A percentile compares a stretch with the other conserved stretches of the same genome.
phyloP scores from a whole-genome alignment of 2,113 vertebrate species.

The Grammatotria lemairii region DNA sequence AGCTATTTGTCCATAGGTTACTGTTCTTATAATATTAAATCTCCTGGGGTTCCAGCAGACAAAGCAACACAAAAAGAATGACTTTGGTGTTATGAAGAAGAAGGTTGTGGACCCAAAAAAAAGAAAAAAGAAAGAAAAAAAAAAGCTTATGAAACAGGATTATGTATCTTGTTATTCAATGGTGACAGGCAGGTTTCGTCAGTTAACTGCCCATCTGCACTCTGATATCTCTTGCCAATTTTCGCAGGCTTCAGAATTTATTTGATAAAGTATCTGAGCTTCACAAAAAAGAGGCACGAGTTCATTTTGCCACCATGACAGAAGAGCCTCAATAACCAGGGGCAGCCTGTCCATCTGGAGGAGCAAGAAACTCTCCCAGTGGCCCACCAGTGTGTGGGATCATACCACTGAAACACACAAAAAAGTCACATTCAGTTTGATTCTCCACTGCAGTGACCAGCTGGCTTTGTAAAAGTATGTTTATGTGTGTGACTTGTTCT shows the following conservation, averaged over 20 bases:
- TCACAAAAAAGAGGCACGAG: not conserved
- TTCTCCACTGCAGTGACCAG: not conserved
- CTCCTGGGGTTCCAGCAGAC: not conserved
- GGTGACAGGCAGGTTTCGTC: not conserved
- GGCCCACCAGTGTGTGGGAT: not conserved
- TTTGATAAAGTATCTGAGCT: not conserved
- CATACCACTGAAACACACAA: not conserved
- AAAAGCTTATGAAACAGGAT: not conserved
- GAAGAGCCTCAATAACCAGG: not conserved
- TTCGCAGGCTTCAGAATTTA: not conserved
- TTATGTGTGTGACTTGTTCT: not conserved
- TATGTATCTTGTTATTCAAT: not conserved
- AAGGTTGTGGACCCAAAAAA: not conserved
- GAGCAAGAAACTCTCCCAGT: not conserved
- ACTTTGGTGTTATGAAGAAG: not conserved
- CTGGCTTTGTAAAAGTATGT: not conserved
- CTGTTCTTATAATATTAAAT: not conserved
- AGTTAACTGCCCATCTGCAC: not conserved
- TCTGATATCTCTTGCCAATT: not conserved
- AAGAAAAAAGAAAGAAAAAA: not conserved
- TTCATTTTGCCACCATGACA: not conserved
- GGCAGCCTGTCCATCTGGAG: constrained; percentile 20
- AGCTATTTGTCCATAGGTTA: not conserved
- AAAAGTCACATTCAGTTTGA: constrained; percentile 3
- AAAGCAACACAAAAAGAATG: not conserved